Evolutionary conservation across 92 coral and sea anemone species (phyloP).

Genomic region (Parazoanthus atlanticus): DNA sequence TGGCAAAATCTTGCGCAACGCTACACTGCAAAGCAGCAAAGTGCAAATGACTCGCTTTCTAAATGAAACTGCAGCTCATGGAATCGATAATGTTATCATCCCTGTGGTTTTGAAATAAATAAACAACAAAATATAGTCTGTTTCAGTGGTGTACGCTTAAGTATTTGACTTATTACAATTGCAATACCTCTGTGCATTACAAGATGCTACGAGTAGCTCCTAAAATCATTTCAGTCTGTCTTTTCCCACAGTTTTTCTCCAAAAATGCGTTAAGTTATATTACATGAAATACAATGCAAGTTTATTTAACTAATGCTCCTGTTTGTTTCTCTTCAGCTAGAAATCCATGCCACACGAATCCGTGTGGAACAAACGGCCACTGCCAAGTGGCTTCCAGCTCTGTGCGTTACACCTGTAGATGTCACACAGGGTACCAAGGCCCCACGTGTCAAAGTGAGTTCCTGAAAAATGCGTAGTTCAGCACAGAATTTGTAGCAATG

Average conservation of each 20-base stretch:
- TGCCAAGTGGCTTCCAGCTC: slow-evolving; percentile 63
- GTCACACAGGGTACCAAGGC: slow-evolving; percentile 84
- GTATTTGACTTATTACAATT: too few relatives aligned
- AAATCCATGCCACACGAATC: slow-evolving; percentile 57
- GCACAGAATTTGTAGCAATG: neutral
- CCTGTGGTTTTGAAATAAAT: too few relatives aligned
- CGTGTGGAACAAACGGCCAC: slow-evolving; percentile 77
- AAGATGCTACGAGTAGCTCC: too few relatives aligned
- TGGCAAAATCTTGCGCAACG: too few relatives aligned
- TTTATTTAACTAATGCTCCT: neutral
- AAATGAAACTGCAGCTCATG: too few relatives aligned
- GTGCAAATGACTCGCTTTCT: too few relatives aligned
- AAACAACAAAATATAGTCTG: too few relatives aligned
- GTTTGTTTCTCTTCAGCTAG: neutral
- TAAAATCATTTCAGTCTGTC: neutral
- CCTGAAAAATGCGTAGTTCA: neutral
- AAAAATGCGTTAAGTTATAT: too few relatives aligned
- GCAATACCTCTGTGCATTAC: too few relatives aligned
- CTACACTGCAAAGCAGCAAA: too few relatives aligned
- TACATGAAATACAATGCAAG: neutral
- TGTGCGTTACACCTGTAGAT: slow-evolving; percentile 61
- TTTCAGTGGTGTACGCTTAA: too few relatives aligned
- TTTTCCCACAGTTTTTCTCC: neutral
- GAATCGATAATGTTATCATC: too few relatives aligned
- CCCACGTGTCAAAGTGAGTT: slow-evolving; percentile 70